These are phyloP conservation scores for Parotocinclus haroldoi DNA, from an alignment of 2,797 vertebrate genomes.

Conservation along the genomic window DNA sequence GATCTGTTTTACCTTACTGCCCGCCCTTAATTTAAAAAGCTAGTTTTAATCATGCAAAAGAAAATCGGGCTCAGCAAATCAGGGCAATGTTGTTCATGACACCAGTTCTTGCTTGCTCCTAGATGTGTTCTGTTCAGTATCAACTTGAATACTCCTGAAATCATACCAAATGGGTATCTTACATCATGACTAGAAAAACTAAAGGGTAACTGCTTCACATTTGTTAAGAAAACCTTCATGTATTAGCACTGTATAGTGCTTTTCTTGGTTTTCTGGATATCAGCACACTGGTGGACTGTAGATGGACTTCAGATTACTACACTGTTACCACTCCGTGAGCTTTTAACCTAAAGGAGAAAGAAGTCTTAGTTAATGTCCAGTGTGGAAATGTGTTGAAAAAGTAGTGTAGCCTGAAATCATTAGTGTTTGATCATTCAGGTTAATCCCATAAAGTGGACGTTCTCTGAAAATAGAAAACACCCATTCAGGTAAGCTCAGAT, in stretches of 20 bases:
- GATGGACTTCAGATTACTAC: slow-evolving; percentile 42
- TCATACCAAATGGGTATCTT: too few relatives aligned
- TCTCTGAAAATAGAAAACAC: not conserved
- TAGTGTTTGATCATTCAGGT: not conserved
- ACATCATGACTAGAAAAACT: too few relatives aligned
- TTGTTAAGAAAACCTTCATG: slow-evolving; percentile 2
- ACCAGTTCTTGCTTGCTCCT: too few relatives aligned
- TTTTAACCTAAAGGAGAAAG: slow-evolving; percentile 78
- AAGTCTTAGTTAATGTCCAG: slow-evolving; percentile 19
- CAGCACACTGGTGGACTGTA: too few relatives aligned
- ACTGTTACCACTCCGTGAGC: slow-evolving; percentile 79
- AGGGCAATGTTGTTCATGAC: too few relatives aligned
- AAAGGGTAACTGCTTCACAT: too few relatives aligned
- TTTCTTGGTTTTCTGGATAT: slow-evolving; percentile 9
- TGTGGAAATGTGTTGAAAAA: not conserved
- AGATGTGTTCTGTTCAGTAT: too few relatives aligned
- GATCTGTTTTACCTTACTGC: too few relatives aligned
- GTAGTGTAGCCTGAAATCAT: not conserved
- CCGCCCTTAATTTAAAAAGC: too few relatives aligned
- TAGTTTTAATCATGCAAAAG: too few relatives aligned
- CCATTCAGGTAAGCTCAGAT: not conserved
- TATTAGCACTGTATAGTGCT: not conserved
- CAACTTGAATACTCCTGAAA: too few relatives aligned
- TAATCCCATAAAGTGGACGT: not conserved
- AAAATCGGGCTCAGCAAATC: too few relatives aligned